phyloP scores from a whole-genome alignment of 2,888 invertebrate genomes.

The Chloromyia formosa region DNA sequence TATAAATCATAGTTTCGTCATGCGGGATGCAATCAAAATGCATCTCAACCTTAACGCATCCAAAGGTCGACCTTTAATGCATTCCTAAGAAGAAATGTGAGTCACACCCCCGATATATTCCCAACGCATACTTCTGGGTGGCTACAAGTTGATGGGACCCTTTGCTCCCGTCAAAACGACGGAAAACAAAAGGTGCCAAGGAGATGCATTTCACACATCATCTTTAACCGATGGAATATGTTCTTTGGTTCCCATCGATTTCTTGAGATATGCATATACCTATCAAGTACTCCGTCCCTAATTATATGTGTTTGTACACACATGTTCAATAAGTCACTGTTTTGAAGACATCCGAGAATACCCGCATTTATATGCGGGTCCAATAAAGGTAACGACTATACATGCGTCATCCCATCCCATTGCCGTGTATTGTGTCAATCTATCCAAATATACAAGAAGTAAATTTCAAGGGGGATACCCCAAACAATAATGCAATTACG shows the following conservation, averaged over 20 bases:
- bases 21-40: background rate
- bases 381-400: background rate
- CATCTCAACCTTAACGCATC: background rate
- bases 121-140: conserved; percentile 9
- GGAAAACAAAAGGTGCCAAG: conserved; percentile 1
- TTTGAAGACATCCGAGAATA: background rate
- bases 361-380: background rate
- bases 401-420: background rate
- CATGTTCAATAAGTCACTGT: background rate
- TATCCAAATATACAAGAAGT: background rate
- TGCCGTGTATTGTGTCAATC: background rate
- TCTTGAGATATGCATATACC: background rate
- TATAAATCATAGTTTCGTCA: background rate
- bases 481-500: background rate
- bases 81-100: conserved; percentile 18
- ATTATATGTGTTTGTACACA: no score
- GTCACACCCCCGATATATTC: conserved; percentile 8
- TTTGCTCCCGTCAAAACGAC: conserved; percentile 35
- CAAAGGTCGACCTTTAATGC: background rate
- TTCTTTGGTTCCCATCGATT: conserved; percentile 6
- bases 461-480: background rate
- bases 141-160: conserved; percentile 21
- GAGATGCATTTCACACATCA: conserved; percentile 33
- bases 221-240: background rate
- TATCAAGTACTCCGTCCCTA: background rate